Percentiles rank a stretch among this genome's conserved stretches.
These are phyloP conservation scores for Pachyrhynchus sulphureomaculatus DNA, from an alignment of 1,140 invertebrate species.

Conservation along the genomic window DNA sequence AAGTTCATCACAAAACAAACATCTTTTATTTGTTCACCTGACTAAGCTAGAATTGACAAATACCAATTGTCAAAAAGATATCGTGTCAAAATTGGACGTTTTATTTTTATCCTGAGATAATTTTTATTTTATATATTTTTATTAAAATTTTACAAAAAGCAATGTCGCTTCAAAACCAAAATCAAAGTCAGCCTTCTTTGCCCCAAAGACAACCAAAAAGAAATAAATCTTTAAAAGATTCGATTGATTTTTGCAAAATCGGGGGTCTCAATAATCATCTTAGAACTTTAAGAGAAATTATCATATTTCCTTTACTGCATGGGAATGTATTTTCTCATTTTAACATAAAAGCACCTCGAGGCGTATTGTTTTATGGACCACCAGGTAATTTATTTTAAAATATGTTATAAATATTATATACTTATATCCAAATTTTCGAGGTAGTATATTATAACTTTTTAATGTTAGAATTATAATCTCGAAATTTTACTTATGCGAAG, in stretches of 20 bases:
- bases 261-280: constrained; percentile 71
- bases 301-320: constrained; percentile 71
- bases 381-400: no score
- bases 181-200: not conserved
- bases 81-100: not conserved
- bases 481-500: no score
- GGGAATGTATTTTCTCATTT: constrained; percentile 69
- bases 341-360: constrained; percentile 67
- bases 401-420: no score
- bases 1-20: no score
- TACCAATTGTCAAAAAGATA: not conserved
- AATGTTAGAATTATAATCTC: no score
- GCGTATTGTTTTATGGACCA: constrained; percentile 75
- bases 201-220: constrained; percentile 2
- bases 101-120: not conserved
- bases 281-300: constrained; percentile 69
- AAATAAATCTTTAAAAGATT: constrained; percentile 23
- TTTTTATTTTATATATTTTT: not conserved
- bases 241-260: constrained; percentile 58
- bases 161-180: constrained; percentile 22
- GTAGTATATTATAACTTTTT: no score
- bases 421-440: no score
- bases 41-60: no score
- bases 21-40: no score
- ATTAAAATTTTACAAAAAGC: not conserved